Conservation (phyloP, 1,140 invertebrate genomes). For the Nebria ingens region DNA sequence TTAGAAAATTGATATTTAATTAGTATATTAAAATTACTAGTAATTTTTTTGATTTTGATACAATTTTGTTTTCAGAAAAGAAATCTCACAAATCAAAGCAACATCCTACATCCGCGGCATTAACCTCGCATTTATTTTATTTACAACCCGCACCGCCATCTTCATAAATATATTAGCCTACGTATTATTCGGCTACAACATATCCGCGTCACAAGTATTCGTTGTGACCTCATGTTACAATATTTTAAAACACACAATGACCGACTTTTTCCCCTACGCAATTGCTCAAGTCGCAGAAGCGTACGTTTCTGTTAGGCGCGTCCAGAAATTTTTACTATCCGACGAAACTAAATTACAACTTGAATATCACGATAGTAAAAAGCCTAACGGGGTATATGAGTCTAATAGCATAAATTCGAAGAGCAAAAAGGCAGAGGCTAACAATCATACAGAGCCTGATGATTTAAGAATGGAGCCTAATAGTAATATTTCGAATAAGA, state of each 20-base stretch:
- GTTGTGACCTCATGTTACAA: conserved; percentile 61
- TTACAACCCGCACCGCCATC: conserved; percentile 62
- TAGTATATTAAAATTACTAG: too few relatives aligned
- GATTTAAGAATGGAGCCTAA: conserved; percentile 32
- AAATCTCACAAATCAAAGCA: conserved; percentile 53
- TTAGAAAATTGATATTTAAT: too few relatives aligned
- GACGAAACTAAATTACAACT: conserved; percentile 41
- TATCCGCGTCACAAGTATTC: conserved; percentile 68
- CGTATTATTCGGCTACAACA: conserved; percentile 53
- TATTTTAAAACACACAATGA: conserved; percentile 57
- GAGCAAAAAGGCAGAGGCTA: conserved; percentile 18
- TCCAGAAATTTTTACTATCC: conserved; percentile 56
- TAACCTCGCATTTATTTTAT: conserved; percentile 59
- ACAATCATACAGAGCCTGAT: conserved; percentile 22
- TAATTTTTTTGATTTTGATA: too few relatives aligned
- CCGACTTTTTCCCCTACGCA: conserved; percentile 60
- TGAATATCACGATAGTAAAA: conserved; percentile 26
- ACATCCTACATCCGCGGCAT: conserved; percentile 60
- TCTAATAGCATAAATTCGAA: conserved; percentile 25
- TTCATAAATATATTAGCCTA: conserved; percentile 70
- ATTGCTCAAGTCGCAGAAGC: conserved; percentile 49
- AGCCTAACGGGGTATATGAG: neutral
- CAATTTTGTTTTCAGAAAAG: too few relatives aligned
- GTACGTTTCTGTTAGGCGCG: conserved; percentile 52
- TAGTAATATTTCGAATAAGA: conserved; percentile 35